Percentiles rank a stretch among this genome's conserved stretches.
These are phyloP conservation scores for Coracopsis vasa DNA, from an alignment of 2,113 vertebrate species.

Conservation along the genomic window DNA sequence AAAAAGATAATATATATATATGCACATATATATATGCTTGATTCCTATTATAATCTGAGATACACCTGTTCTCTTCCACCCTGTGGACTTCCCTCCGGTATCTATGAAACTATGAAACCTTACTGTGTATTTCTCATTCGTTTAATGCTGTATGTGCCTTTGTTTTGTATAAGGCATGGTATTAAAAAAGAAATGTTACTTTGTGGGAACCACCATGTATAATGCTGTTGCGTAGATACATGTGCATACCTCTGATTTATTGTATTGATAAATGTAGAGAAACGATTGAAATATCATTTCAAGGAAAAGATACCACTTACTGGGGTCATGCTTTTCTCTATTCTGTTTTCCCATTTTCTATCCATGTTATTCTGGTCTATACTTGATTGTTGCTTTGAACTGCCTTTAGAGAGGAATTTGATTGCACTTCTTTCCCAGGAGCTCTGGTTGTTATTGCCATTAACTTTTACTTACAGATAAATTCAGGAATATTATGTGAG, in stretches of 20 bases:
- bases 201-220: neutral
- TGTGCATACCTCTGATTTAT: neutral
- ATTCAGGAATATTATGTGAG: neutral
- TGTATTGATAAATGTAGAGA: neutral
- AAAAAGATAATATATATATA: neutral
- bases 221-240: neutral
- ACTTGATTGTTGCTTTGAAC: neutral
- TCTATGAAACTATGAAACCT: neutral
- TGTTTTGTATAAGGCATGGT: neutral
- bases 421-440: constrained; percentile 17
- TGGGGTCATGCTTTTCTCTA: neutral
- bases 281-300: neutral
- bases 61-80: neutral
- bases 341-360: neutral
- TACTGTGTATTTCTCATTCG: neutral
- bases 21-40: neutral
- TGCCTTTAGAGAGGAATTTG: neutral
- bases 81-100: neutral
- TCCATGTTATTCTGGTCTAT: neutral
- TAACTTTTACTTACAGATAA: neutral
- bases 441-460: neutral
- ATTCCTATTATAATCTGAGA: neutral
- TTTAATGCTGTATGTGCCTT: neutral
- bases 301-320: neutral
- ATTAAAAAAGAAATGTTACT: neutral